Evolutionary conservation across 2,113 vertebrate species (phyloP).

Genomic region (Oryzias woworae): DNA sequence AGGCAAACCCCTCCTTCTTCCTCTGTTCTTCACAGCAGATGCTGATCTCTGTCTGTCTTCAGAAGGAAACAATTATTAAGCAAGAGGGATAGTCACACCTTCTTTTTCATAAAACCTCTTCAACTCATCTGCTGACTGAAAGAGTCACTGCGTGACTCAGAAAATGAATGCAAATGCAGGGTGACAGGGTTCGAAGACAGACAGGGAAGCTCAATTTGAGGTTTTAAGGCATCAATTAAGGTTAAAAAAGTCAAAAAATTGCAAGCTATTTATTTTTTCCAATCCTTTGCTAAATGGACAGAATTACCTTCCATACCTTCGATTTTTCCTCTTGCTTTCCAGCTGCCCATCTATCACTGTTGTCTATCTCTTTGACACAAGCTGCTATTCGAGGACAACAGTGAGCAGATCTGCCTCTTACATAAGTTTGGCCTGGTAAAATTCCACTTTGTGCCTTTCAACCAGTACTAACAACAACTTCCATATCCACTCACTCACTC

Average conservation of each 20-base stretch:
- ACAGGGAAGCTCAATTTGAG: constrained; percentile 24
- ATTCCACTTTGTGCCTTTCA: constrained; percentile 65
- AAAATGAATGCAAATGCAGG: constrained; percentile 25
- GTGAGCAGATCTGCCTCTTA: constrained; percentile 42
- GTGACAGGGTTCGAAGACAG: constrained; percentile 35
- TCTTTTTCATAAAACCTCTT: constrained; percentile 64
- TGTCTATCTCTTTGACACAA: constrained; percentile 13
- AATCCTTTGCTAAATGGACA: no score
- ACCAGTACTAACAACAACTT: constrained; percentile 60
- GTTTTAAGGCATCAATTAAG: neutral
- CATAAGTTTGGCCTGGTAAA: constrained; percentile 68
- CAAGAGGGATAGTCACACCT: constrained; percentile 63
- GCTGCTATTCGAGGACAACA: constrained; percentile 27
- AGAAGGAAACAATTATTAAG: constrained; percentile 69
- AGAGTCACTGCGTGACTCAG: constrained; percentile 58
- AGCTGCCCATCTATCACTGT: constrained; percentile 9
- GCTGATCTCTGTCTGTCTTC: constrained; percentile 64
- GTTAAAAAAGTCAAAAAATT: no score
- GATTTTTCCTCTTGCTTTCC: constrained; percentile 1
- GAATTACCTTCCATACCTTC: neutral
- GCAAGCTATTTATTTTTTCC: no score
- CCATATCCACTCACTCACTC: constrained; percentile 60
- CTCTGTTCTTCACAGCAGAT: constrained; percentile 59
- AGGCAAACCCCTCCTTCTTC: constrained; percentile 30
- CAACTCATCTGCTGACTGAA: constrained; percentile 62